A percentile compares a stretch with the other conserved stretches of the same genome.
These are phyloP conservation scores for Bambusicola thoracicus DNA, from an alignment of 2,113 vertebrate species.

Conservation along the genomic window DNA sequence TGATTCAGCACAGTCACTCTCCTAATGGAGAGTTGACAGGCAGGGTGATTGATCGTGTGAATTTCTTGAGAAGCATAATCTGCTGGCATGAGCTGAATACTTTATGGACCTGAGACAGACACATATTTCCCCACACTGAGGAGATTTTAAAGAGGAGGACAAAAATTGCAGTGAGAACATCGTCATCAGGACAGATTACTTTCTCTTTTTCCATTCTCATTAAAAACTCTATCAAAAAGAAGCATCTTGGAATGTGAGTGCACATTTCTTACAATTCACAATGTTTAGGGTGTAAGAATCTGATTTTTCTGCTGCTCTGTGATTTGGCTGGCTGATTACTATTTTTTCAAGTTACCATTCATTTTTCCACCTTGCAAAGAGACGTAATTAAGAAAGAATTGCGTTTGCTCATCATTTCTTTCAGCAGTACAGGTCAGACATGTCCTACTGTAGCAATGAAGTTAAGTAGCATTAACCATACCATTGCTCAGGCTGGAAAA, in stretches of 20 bases:
- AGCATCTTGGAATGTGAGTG: slow-evolving; percentile 24
- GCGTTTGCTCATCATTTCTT: neutral
- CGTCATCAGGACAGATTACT: neutral
- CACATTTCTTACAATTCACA: neutral
- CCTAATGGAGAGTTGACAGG: neutral
- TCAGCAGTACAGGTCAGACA: neutral
- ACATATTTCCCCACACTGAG: neutral
- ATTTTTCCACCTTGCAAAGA: neutral
- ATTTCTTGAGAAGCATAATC: neutral
- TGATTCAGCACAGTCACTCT: neutral
- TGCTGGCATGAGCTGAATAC: neutral
- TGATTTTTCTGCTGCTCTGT: neutral
- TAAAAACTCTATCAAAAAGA: neutral
- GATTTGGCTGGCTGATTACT: slow-evolving; percentile 12
- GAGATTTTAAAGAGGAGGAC: neutral
- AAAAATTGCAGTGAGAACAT: too few relatives aligned
- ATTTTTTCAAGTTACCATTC: neutral
- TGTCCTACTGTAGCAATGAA: neutral
- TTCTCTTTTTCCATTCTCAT: slow-evolving; percentile 5
- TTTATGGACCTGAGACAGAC: neutral
- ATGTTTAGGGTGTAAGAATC: neutral
- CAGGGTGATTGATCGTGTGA: rapidly evolving
- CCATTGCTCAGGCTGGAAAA: too few relatives aligned
- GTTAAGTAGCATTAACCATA: neutral
- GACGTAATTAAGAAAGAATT: slow-evolving; percentile 38